Evolutionary conservation across 2,888 invertebrate genomes (phyloP).

Genomic region (Lysandra coridon): DNA sequence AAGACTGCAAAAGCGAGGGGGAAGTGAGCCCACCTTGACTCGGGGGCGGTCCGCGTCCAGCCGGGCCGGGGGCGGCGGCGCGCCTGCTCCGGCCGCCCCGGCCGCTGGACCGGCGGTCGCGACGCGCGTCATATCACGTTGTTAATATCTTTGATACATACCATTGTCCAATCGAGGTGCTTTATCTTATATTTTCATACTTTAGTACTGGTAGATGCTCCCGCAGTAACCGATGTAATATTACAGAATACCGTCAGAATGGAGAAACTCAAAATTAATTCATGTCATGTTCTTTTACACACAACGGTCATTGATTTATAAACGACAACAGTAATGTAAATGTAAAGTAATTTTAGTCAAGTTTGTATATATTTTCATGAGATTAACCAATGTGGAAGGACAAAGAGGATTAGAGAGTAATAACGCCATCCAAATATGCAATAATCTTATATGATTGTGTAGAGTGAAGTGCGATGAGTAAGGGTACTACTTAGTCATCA

Average conservation of each 20-base stretch:
- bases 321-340: slow-evolving; percentile 62
- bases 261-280: slow-evolving; percentile 55
- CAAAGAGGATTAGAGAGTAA: slow-evolving; percentile 70
- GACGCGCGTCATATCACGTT: slow-evolving; percentile 78
- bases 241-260: slow-evolving; percentile 58
- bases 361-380: slow-evolving; percentile 79
- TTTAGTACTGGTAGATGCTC: slow-evolving; percentile 81
- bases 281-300: slow-evolving; percentile 58
- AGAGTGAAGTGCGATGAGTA: slow-evolving; percentile 71
- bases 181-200: slow-evolving; percentile 82
- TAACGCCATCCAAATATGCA: slow-evolving; percentile 78
- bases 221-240: slow-evolving; percentile 72
- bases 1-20: slow-evolving; percentile 77
- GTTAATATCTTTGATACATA: slow-evolving; percentile 81
- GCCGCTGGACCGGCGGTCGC: slow-evolving; percentile 62
- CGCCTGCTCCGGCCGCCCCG: slow-evolving; percentile 58
- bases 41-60: slow-evolving; percentile 52
- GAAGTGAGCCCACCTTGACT: slow-evolving; percentile 61
- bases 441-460: slow-evolving; percentile 75
- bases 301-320: slow-evolving; percentile 51
- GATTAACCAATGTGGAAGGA: slow-evolving; percentile 70
- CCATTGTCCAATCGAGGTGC: slow-evolving; percentile 81
- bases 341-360: slow-evolving; percentile 78
- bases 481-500: slow-evolving; percentile 75
- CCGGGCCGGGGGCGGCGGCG: slow-evolving; percentile 55